phyloP scores from a whole-genome alignment of 2,113 vertebrate species.

The Enhydra lutris region DNA sequence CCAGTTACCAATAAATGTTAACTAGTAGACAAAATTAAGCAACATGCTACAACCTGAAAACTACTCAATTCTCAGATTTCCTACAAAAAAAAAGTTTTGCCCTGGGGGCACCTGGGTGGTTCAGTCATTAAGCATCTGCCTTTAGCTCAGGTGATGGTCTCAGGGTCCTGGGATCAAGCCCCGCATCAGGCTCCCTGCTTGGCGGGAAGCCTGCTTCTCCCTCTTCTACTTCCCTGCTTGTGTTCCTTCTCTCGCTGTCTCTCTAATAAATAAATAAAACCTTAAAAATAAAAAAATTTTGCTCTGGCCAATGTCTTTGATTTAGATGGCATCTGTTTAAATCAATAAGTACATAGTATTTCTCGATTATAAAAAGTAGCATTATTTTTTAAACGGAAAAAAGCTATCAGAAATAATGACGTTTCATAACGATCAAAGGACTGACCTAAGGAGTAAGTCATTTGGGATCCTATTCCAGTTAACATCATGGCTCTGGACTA shows the following conservation, averaged over 20 bases:
- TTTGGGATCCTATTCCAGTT: not conserved
- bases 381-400: not conserved
- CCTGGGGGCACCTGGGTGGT: no score
- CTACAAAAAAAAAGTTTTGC: not conserved
- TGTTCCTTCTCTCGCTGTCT: no score
- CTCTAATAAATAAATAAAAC: no score
- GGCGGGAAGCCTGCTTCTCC: no score
- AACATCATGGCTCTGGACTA: not conserved
- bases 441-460: not conserved
- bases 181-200: no score
- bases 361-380: not conserved
- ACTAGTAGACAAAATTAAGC: not conserved
- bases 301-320: not conserved
- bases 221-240: no score
- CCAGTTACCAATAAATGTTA: not conserved
- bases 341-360: not conserved
- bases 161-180: no score
- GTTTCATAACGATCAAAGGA: not conserved
- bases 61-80: not conserved
- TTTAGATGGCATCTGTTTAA: not conserved
- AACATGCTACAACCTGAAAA: not conserved
- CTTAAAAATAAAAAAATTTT: not conserved
- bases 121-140: no score
- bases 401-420: not conserved
- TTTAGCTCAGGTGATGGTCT: no score